These are phyloP conservation scores for Chiloscyllium punctatum DNA, from an alignment of 2,797 vertebrate species.

Conservation along the genomic window DNA sequence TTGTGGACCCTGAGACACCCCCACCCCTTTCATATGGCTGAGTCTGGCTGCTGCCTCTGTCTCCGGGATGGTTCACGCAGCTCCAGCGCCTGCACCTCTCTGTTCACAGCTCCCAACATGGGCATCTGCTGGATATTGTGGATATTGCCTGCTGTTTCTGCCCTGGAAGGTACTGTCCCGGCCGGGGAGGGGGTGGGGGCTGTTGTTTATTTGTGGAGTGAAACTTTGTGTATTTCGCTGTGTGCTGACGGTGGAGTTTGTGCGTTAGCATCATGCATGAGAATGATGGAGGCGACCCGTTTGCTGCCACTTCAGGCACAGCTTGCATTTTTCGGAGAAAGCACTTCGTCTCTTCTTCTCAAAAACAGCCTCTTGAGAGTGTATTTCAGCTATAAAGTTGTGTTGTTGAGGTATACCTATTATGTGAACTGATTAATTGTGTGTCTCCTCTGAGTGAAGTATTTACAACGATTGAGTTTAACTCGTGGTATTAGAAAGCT, in stretches of 20 bases:
- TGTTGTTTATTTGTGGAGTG: background rate
- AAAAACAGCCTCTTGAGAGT: background rate
- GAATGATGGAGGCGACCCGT: background rate
- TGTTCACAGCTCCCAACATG: background rate
- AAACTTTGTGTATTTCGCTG: background rate
- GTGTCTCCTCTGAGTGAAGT: background rate
- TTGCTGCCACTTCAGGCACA: background rate
- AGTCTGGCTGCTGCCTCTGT: background rate
- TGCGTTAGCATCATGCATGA: background rate
- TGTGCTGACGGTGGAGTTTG: background rate
- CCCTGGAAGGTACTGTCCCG: slow-evolving; percentile 25
- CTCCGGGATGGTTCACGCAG: background rate
- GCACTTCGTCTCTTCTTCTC: background rate
- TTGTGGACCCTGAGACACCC: background rate
- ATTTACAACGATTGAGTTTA: background rate
- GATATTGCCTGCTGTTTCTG: background rate
- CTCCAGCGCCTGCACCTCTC: background rate
- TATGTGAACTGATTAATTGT: background rate
- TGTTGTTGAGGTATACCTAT: background rate
- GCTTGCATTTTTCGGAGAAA: background rate
- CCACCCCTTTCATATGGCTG: too few relatives aligned
- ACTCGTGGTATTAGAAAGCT: too few relatives aligned
- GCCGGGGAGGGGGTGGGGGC: too few relatives aligned
- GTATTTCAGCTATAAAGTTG: background rate
- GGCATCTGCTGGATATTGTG: background rate